Percentiles rank a stretch among this genome's conserved stretches.
phyloP scores from a whole-genome alignment of 2,888 invertebrate genomes.

The Pristionchus entomophagus region DNA sequence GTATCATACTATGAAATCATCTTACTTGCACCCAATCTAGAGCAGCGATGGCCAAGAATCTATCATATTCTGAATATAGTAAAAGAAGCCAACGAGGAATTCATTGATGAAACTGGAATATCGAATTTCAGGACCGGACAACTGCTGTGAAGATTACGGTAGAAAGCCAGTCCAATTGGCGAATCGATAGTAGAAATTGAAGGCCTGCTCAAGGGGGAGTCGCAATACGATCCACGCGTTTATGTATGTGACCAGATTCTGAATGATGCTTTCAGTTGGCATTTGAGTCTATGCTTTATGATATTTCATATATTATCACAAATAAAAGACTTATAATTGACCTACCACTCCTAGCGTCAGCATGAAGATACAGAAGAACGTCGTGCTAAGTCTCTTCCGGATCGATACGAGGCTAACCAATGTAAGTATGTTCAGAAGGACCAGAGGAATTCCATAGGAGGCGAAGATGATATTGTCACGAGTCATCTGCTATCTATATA shows the following conservation, averaged over 20 bases:
- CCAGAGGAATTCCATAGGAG: too few relatives aligned
- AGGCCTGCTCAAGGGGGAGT: background rate
- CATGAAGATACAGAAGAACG: background rate
- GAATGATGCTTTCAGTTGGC: background rate
- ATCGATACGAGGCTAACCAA: too few relatives aligned
- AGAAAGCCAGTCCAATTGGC: background rate
- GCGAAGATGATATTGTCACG: too few relatives aligned
- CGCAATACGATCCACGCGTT: background rate
- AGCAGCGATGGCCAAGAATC: background rate
- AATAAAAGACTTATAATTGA: background rate
- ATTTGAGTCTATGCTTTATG: too few relatives aligned
- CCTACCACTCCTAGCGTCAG: background rate
- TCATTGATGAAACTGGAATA: background rate
- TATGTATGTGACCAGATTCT: background rate
- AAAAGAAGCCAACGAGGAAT: background rate
- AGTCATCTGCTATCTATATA: too few relatives aligned
- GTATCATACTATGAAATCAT: too few relatives aligned
- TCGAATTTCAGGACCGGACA: background rate
- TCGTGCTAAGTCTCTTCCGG: background rate
- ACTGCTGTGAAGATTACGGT: too few relatives aligned
- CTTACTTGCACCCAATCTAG: background rate
- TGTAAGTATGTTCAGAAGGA: too few relatives aligned
- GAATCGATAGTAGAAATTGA: background rate
- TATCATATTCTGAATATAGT: background rate
- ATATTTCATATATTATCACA: too few relatives aligned